Conservation (phyloP, 2,888 invertebrate genomes). For the Poecilobothrus nobilitatus region DNA sequence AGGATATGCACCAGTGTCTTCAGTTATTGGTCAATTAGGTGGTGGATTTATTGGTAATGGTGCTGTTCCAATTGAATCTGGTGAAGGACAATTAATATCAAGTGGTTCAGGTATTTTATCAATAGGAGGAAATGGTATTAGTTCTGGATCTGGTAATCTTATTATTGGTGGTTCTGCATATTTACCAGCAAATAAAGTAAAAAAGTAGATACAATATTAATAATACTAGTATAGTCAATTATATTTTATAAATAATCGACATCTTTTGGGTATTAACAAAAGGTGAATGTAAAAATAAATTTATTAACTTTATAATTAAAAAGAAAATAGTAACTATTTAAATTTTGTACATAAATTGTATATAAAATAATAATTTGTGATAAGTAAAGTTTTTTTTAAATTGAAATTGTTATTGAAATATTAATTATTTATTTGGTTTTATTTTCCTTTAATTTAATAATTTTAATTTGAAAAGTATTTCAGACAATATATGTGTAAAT, state of each 20-base stretch:
- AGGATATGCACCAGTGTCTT: conserved; percentile 39
- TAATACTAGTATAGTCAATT: no score
- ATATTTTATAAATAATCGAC: neutral
- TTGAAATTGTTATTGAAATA: no score
- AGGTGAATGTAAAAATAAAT: neutral
- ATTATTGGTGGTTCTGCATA: no score
- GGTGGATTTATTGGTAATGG: neutral
- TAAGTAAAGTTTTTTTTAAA: neutral
- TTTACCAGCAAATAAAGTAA: no score
- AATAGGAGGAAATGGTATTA: neutral
- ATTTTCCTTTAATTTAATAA: no score
- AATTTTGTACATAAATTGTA: neutral
- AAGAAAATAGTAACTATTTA: neutral
- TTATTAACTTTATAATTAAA: neutral
- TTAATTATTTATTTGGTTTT: no score
- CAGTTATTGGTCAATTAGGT: conserved; percentile 39
- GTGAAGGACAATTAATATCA: neutral
- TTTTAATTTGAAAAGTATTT: no score
- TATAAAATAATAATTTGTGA: neutral
- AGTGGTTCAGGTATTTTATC: neutral
- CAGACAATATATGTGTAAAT: no score
- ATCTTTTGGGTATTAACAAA: neutral
- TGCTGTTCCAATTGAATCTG: neutral
- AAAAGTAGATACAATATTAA: no score
- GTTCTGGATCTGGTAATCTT: no score